Conservation (phyloP, 2,888 invertebrate species). For the Serripes groenlandicus region DNA sequence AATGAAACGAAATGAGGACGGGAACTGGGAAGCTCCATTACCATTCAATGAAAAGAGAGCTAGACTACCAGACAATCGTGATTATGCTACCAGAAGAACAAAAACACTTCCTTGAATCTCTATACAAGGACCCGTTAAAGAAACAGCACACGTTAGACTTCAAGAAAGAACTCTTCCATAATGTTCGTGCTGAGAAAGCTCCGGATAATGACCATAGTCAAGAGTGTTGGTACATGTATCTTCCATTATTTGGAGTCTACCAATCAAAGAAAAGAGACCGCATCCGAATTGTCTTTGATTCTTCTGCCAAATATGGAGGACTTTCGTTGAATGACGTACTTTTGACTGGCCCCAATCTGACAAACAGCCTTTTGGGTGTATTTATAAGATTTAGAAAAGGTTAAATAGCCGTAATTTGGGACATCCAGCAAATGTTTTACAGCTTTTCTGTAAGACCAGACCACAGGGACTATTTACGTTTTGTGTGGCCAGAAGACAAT, state of each 20-base stretch:
- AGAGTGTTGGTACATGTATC: slow-evolving; percentile 59
- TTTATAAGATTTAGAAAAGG: slow-evolving; percentile 53
- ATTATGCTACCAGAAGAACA: slow-evolving; percentile 27
- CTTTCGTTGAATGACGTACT: slow-evolving; percentile 3
- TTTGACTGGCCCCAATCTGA: slow-evolving; percentile 28
- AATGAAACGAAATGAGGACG: slow-evolving; percentile 28
- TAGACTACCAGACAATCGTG: slow-evolving; percentile 39
- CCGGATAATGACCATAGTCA: slow-evolving; percentile 30
- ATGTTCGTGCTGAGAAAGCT: slow-evolving; percentile 35
- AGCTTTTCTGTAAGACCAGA: slow-evolving; percentile 54
- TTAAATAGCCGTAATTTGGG: slow-evolving; percentile 44
- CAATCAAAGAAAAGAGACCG: slow-evolving; percentile 1
- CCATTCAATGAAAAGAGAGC: slow-evolving; percentile 30
- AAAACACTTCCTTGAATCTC: background rate
- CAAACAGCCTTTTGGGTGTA: slow-evolving; percentile 61
- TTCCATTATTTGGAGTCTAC: slow-evolving; percentile 52
- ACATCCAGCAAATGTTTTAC: slow-evolving; percentile 68
- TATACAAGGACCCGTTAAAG: background rate
- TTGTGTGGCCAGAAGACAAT: slow-evolving; percentile 65
- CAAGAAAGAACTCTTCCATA: slow-evolving; percentile 30
- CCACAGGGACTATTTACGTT: slow-evolving; percentile 59
- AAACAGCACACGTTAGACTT: slow-evolving; percentile 1
- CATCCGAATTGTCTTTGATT: slow-evolving; percentile 58
- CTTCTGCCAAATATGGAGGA: slow-evolving; percentile 53
- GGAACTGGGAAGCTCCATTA: slow-evolving; percentile 44